Base-by-base conservation (phyloP, 1,140 invertebrate genomes). In the Myzus persicae region DNA sequence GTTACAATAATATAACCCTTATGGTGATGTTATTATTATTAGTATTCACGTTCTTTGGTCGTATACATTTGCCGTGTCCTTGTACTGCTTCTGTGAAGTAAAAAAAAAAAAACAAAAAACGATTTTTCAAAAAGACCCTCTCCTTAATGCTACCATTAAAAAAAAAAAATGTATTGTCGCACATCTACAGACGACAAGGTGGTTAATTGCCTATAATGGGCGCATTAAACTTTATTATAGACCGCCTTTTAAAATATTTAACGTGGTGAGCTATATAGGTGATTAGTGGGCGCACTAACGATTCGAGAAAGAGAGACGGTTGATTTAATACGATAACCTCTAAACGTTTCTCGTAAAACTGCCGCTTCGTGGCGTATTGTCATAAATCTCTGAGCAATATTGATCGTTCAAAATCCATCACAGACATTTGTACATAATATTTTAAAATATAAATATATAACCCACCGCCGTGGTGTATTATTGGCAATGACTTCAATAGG, bases 61-160 rank as follows among this genome's bases (percentile, higher is more conserved):
- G 20, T 82, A 76, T 76, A 76, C 5, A 38, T 38, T 38, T 38
- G 40, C 36, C 0, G n/a, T 42, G 81, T 93, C 91, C 91, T 93
- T 93, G 91, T 54, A 54, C 81, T n/a, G 36, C 40, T 85, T 85
- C 46, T 40, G 46, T 85, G 42, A 44, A 67, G 8, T 9, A 31
- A 42, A 90, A 90, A 90, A 89, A 42, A 90, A 44, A 91, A 59
- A 44, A n/a, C 38, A 90, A 44, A 91, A 59, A 44, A n/a, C 38
- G 3, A 59, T 54, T 89, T 48, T 89, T 54, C 87, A 89, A 90
- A 90, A 42, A 42, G 11, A 67, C 38, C 54, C 38, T 42, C 9
- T 67, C 51, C 31, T 46, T 48, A 31, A 24, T 48, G 31, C 18
- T 31, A 20, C 46, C 9, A 48, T 40, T 8, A 67, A 67, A 67